phyloP scores from a whole-genome alignment of 92 coral and sea anemone species.

The Actinostola sp. region DNA sequence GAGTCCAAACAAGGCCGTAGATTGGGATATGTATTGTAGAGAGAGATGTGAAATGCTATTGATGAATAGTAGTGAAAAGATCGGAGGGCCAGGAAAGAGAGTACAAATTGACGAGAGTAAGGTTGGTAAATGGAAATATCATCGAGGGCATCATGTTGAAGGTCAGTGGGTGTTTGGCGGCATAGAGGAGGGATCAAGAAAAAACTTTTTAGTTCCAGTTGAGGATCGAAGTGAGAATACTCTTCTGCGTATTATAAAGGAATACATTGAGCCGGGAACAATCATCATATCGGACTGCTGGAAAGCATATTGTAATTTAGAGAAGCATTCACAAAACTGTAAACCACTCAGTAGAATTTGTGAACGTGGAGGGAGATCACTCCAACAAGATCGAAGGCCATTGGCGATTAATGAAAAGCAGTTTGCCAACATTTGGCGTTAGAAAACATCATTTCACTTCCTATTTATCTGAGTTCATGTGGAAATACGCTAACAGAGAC shows the following conservation, averaged over 20 bases:
- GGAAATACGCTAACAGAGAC: conserved; percentile 60
- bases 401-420: conserved; percentile 60
- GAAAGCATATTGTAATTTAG: conserved; percentile 49
- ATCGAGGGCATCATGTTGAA: conserved; percentile 55
- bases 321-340: conserved; percentile 55
- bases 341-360: conserved; percentile 59
- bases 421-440: conserved; percentile 60
- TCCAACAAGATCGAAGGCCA: conserved; percentile 69
- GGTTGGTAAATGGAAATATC: conserved; percentile 60
- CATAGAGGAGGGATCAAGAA: conserved; percentile 48
- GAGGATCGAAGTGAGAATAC: conserved; percentile 55
- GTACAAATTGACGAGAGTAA: conserved; percentile 21
- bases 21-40: conserved; percentile 61
- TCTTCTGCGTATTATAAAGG: conserved; percentile 50
- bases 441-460: conserved; percentile 59
- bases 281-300: conserved; percentile 58
- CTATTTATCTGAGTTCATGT: conserved; percentile 61
- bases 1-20: conserved; percentile 37
- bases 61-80: conserved; percentile 18
- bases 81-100: conserved; percentile 41
- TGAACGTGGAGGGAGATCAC: conserved; percentile 48
- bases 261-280: conserved; percentile 57
- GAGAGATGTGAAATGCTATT: conserved; percentile 59
- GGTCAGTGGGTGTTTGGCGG: conserved; percentile 73
- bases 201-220: conserved; percentile 62